Base-by-base conservation (phyloP, 1,140 invertebrate genomes). In the Pseudomyrmex flavicornis region DNA sequence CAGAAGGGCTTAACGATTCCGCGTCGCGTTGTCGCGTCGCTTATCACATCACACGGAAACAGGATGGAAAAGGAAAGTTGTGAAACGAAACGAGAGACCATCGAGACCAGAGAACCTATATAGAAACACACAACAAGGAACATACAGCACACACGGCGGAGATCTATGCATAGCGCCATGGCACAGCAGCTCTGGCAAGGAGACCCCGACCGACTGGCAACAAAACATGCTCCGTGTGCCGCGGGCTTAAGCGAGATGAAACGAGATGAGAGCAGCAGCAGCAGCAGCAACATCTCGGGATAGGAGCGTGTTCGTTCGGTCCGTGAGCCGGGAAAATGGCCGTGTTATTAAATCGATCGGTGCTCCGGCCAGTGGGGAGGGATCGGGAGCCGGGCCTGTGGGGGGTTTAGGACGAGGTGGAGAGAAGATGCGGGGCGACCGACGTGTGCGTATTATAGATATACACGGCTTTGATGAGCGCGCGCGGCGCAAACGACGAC, bases 281-380 rank as follows among this genome's bases (percentile, higher is more conserved):
- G 74, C 62, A 35, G 74, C 26, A 63, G 76, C 76, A 84, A 44
- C 69, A 77, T 58, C 72, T 62, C 63, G 70, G 58, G 59, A 73
- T 84, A 72, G 90, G 84, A 88, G 77, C 83, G 90, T 85, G 89
- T 86, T 91, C 77, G 89, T 87, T 91, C 77, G 89, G 90, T 90
- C 84, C 87, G 88, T 77, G 88, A 89, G 84, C 84, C 82, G 69
- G 90, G 90, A 92, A 92, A 92, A 92, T 92, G 91, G 91, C 91
- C 90, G 91, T 91, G 90, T 92, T 93, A 93, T 93, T 93, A 93
- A 93, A 93, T 93, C 92, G 92, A 93, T 93, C 92, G 92, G 80
- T 73, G 90, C 84, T 90, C 89, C 88, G 91, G 89, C 90, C 88
- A 89, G 88, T 87, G 70, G 85, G 82, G 80, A 80, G 84, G 84